These are phyloP conservation scores for Hemibagrus wyckioides DNA, from an alignment of 2,113 vertebrate species.

Conservation along the genomic window DNA sequence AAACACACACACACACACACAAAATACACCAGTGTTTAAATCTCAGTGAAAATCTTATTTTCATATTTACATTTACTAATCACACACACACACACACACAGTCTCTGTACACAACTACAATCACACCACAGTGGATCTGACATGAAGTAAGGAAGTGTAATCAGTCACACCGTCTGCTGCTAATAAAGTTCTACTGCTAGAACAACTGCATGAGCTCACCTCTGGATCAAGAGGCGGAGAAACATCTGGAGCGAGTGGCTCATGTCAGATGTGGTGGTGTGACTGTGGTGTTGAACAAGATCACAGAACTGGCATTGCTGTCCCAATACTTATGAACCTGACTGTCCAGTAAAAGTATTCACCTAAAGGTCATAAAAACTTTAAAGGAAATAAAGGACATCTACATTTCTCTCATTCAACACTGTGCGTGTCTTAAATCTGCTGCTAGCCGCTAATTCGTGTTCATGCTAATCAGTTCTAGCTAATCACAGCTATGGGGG, in stretches of 20 bases:
- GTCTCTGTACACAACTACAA: background rate
- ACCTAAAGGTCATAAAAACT: background rate
- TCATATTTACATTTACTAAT: slow-evolving; percentile 6
- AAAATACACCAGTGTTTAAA: background rate
- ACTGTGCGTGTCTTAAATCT: background rate
- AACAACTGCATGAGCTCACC: no score
- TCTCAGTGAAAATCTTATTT: background rate
- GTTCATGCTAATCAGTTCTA: background rate
- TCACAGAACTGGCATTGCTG: no score
- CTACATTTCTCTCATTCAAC: background rate
- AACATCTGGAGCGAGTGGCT: no score
- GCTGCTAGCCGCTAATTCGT: background rate
- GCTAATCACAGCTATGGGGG: background rate
- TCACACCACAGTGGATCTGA: background rate
- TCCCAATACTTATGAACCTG: no score
- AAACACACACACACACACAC: slow-evolving; percentile 22
- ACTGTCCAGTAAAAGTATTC: background rate
- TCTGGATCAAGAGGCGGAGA: no score
- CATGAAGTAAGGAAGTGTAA: no score
- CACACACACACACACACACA: background rate
- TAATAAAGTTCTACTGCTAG: no score
- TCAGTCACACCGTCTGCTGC: no score
- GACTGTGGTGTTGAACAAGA: no score
- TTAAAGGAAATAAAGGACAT: background rate
- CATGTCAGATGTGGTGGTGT: no score